phyloP scores from a whole-genome alignment of 2,797 vertebrate species.

The Karalla daura region DNA sequence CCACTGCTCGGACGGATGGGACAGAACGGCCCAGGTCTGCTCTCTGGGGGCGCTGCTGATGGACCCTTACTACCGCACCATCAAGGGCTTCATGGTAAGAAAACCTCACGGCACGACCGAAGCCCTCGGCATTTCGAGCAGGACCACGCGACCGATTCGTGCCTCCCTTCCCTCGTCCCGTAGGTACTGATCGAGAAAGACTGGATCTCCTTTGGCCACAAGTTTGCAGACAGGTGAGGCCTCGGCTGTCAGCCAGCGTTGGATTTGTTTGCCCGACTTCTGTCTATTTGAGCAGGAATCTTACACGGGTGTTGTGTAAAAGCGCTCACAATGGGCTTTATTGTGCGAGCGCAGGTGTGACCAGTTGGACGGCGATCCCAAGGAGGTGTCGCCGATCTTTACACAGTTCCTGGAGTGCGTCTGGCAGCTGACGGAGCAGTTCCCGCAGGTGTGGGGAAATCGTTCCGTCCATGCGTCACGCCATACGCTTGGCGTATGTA shows the following conservation, averaged over 20 bases:
- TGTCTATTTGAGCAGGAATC: too few species aligned
- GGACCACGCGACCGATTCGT: too few species aligned
- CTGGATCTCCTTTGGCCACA: constrained; percentile 99
- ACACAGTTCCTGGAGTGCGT: constrained; percentile 97
- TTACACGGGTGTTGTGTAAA: too few species aligned
- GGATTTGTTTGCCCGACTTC: too few species aligned
- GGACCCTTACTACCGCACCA: constrained; percentile 96
- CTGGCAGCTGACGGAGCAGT: constrained; percentile 96
- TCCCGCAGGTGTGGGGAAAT: constrained; percentile 81
- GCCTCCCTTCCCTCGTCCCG: constrained; percentile 7
- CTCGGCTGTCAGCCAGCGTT: too few species aligned
- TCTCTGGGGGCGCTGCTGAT: constrained; percentile 93
- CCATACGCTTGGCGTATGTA: too few species aligned
- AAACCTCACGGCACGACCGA: not conserved
- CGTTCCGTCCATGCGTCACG: too few species aligned
- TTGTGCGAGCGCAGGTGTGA: constrained; percentile 86
- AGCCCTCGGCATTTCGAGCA: too few species aligned
- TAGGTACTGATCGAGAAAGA: constrained; percentile 99
- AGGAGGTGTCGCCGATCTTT: constrained; percentile 96
- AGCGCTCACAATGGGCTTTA: too few species aligned
- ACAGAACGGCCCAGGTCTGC: constrained; percentile 96
- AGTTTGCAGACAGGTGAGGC: constrained; percentile 95
- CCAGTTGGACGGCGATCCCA: constrained; percentile 94
- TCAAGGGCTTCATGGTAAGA: constrained; percentile 96
- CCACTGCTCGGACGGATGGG: constrained; percentile 98